Base-by-base conservation (phyloP, 2,113 vertebrate genomes). In the Lepisosteus oculatus region DNA sequence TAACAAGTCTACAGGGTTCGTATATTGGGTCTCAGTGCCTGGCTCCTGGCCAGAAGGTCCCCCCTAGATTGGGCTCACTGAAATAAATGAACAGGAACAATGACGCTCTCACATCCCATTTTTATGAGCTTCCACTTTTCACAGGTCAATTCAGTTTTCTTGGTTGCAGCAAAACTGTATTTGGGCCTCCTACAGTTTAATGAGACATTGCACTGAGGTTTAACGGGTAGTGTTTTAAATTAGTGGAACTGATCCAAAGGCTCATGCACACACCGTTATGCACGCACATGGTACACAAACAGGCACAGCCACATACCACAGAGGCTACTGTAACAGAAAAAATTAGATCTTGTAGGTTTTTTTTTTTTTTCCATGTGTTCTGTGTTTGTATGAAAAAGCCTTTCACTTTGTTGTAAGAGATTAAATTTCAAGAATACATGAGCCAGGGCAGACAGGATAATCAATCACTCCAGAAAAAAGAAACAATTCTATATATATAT, bases 351-450 rank as follows among this genome's bases (percentile, higher is more conserved):
- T 9, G 47, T 6, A 51, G 47, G 1, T 51, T 51, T 51, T 59
- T 79, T 78, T 11, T 11, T 71, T 56, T 71, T 55, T 67, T 45
- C 15, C 76, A 78, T 80, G 83, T 11, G 55, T 61, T 71, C 15
- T 67, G 61, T 72, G 69, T 64, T 62, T 72, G 73, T 65, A 76
- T 74, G 1, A 66, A 77, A 77, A 78, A 79, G 67, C 76, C 81
- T 76, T 79, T 79, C 71, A 65, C 77, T 69, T 81, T 80, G 71
- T 78, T 89, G 72, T 61, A 74, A 80, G 79, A 89, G 87, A 90
- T 90, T 89, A 87, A n/a, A 86, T 88, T 89, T 89, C 82, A 86
- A 86, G 90, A 89, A 83, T 79, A 85, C 74, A 80, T 74, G 83
- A 84, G 86, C 86, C 87, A 81, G 81, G 78, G 78, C 80, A 84